Evolutionary conservation across 1,140 invertebrate genomes (phyloP), one percentile per base, ranked within the genome.

Genomic region (Wiebesia pumilae): DNA sequence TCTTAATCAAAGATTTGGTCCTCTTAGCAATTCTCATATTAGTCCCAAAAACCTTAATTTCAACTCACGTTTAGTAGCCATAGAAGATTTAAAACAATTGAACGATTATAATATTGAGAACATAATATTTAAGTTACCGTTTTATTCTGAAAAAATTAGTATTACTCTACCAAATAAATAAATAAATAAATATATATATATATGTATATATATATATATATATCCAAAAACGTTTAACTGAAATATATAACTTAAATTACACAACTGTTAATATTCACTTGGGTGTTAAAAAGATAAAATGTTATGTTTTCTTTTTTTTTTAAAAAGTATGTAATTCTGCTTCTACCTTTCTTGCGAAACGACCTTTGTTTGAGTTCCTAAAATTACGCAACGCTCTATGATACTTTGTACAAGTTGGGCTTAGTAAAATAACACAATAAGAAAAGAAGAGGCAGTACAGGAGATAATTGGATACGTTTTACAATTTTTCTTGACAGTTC

Each of bases 361-460:
- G 27, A 69, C 21, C 38, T 81, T 69, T 35, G 69, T 35, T 69
- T 33, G 19, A 87, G n/a, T 58, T 85, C 83, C 84, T 90, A 89
- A 88, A 90, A 90, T 83, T 78, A 86, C 35, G 54, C 75, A 88
- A 88, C 62, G 78, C 43, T 81, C 40, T 86, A 81, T 40, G 67
- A 84, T 73, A 78, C 85, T 65, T 85, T 75, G 82, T 81, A 86
- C 43, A 82, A 88, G 24, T 81, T 10, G 87, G 47, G 80, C 77
- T 86, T 67, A 67, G 62, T 54, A 83, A 40, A 67, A 81, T 69
- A 33, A 54, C 65, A 0, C 30, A 73, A 58, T 58, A 33, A 65
- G 27, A 54, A n/a, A 78, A 79, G 71, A 86, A 33, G 21, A 83
- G 33, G 67, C 82, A 89, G 54, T 83, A 27, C 62, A 30, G 21